Evolutionary conservation across 2,888 invertebrate genomes (phyloP), one percentile per base, ranked within the genome.

Genomic region (Cactoblastis cactorum): DNA sequence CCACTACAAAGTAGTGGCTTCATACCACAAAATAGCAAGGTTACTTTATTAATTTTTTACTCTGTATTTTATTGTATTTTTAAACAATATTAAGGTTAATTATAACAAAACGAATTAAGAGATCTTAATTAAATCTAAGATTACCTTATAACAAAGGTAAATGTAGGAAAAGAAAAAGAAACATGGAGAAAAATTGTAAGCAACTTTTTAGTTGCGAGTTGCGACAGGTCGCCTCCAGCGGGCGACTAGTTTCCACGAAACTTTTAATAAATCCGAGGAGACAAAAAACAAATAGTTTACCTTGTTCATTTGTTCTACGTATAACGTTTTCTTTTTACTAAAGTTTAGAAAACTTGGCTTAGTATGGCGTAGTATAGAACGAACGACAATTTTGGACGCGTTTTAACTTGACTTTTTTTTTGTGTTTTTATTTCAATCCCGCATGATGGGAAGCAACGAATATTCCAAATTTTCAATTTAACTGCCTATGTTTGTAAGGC

Each of bases 231-330:
- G 46, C 53, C 46, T 32, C 50, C 38, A 32, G 50, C 46, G 38
- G 49, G 45, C 41, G 34, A 53, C 56, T 61, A 61, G 60, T 59
- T 57, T 37, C 24, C 47, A 50, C 47, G 48, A 58, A 65, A 62
- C 53, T 62, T 66, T 63, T 63, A 66, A 66, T 61, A 64, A 66
- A 61, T 63, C 57, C 57, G 52, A 51, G 38, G 55, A 53, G 46
- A 53, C 52, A 58, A 55, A 49, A 54, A 53, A 39, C 45, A 33
- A n/a, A n/a, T 51, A 58, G 54, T 54, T 55, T 54, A 34, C 52
- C 46, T 51, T 18, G 41, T 38, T 39, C 32, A 46, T 46, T 37
- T 50, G 22, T 22, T 22, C 6, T 22, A 22, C 6, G 3, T 22
- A 22, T 22, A 22, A 22, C 22, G 22, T 22, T 51, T 24, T 14